Evolutionary conservation across 2,888 invertebrate genomes (phyloP), one percentile per base, ranked within the genome.

Genomic region (Meiosimyza decipiens): DNA sequence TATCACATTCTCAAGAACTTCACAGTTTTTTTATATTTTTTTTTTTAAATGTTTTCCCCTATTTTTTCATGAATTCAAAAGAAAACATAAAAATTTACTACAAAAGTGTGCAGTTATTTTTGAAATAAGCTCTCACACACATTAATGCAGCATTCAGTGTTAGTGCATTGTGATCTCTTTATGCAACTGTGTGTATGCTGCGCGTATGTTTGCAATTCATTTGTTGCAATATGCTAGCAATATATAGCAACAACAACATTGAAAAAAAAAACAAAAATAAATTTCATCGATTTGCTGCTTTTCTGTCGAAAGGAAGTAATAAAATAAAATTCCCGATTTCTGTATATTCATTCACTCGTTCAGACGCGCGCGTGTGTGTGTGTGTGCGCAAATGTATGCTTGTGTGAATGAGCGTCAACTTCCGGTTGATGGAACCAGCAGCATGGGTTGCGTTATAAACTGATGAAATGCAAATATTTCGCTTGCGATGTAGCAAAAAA

Each of bases 261-360:
- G 28, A 28, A 28, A 28, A 28, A 28, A 28, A 28, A 62, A 40
- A 47, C 62, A 63, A 63, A 63, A 55, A 55, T 67, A 47, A 67
- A 67, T 67, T 57, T 57, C 57, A 67, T 67, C 67, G 67, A 67
- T 67, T 67, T 67, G 67, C 67, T 67, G 67, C 67, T 47, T 57
- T 55, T 16, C 55, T 49, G 40, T 33, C 67, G 67, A 67, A 57
- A 57, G 57, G 67, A 67, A 47, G 67, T 49, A 57, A 67, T 57
- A 47, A 57, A 67, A 67, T 63, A 63, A 63, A 63, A 63, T 47
- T 40, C 47, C 63, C 63, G 49, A 63, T 62, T 16, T 40, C 16
- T 62, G 33, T 62, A 2, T 11, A 62, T 16, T 47, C 40, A 40
- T 2, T 47, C 47, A 12, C 47, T 13, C 47, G 63, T 16, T 6